phyloP scores from a whole-genome alignment of 2,888 invertebrate genomes.

The Beris morrisii region DNA sequence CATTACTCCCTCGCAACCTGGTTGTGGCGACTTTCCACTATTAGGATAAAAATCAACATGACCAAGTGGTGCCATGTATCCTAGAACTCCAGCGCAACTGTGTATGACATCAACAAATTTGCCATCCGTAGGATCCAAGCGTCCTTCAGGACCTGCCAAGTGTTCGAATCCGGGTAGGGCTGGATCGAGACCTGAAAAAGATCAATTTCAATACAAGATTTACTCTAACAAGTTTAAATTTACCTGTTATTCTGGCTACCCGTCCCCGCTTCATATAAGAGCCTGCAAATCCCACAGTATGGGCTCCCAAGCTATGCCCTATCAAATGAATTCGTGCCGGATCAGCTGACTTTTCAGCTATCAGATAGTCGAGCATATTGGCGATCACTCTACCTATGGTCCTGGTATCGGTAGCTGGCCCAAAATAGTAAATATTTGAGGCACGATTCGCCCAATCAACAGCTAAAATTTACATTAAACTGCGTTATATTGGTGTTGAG shows the following conservation, averaged over 20 bases:
- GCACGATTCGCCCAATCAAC: constrained; percentile 55
- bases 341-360: constrained; percentile 27
- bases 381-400: constrained; percentile 54
- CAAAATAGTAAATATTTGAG: constrained; percentile 52
- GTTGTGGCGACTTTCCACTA: constrained; percentile 67
- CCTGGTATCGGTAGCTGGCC: constrained; percentile 51
- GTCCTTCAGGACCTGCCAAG: constrained; percentile 52
- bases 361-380: constrained; percentile 41
- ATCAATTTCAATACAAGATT: constrained; percentile 39
- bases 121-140: constrained; percentile 67
- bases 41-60: constrained; percentile 77
- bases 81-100: constrained; percentile 68
- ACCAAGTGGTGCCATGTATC: constrained; percentile 62
- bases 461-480: constrained; percentile 38
- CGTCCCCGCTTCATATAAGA: constrained; percentile 55
- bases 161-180: constrained; percentile 58
- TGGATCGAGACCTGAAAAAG: constrained; percentile 66
- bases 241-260: constrained; percentile 64
- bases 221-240: constrained; percentile 32
- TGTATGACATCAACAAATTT: constrained; percentile 76
- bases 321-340: constrained; percentile 50
- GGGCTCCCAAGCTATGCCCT: constrained; percentile 59
- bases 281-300: constrained; percentile 64
- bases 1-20: constrained; percentile 64
- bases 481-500: not conserved